Conservation (phyloP, 2,113 vertebrate genomes). For the Ochotona curzoniae region DNA sequence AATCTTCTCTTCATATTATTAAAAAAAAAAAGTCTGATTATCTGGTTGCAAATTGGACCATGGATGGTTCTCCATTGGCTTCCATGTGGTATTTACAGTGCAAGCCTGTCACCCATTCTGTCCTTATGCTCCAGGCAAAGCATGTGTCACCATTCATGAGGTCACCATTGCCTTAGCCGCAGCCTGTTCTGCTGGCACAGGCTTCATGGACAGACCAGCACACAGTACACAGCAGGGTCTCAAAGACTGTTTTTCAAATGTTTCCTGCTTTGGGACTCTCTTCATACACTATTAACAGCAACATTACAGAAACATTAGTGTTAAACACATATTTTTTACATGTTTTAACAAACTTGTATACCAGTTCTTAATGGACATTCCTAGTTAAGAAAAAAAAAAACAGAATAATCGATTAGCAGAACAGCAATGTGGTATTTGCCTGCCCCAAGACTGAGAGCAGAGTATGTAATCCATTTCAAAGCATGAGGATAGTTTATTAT, state of each 20-base stretch:
- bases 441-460: background rate
- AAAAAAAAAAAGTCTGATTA: background rate
- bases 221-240: background rate
- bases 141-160: background rate
- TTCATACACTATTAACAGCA: background rate
- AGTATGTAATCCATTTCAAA: constrained; percentile 8
- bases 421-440: background rate
- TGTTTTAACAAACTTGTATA: background rate
- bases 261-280: background rate
- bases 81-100: background rate
- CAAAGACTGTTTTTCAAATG: background rate
- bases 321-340: background rate
- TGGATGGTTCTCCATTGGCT: background rate
- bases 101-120: background rate
- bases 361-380: background rate
- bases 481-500: background rate
- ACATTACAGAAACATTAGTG: background rate
- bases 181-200: background rate
- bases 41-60: background rate
- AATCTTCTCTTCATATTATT: background rate
- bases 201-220: background rate
- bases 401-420: background rate
- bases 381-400: background rate
- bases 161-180: background rate
- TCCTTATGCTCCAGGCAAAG: background rate